Conservation (phyloP, 2,888 invertebrate genomes). For the Chirona hameri region DNA sequence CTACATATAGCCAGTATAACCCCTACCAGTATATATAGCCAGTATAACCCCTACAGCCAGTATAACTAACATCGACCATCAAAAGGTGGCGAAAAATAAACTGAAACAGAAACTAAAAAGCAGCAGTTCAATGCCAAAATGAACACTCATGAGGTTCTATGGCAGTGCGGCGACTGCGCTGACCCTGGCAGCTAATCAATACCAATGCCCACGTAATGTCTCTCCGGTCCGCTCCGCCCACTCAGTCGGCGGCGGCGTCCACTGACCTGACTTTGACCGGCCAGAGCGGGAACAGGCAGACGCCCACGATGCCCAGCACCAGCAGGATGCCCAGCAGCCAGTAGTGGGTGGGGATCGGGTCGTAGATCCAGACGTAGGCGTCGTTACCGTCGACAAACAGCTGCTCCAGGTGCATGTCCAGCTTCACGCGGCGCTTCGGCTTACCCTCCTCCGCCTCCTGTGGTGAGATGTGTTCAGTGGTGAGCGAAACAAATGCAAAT, state of each 20-base stretch:
- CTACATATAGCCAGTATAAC: too few relatives aligned
- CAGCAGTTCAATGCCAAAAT: too few relatives aligned
- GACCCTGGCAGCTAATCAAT: background rate
- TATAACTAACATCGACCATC: too few relatives aligned
- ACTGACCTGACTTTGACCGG: slow-evolving; percentile 58
- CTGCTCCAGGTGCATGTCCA: slow-evolving; percentile 97
- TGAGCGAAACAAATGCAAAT: too few relatives aligned
- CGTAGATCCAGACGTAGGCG: slow-evolving; percentile 97
- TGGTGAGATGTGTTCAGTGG: too few relatives aligned
- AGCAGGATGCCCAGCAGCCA: slow-evolving; percentile 87
- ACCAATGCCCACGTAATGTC: too few relatives aligned
- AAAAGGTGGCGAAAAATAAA: too few relatives aligned
- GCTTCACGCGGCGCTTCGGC: slow-evolving; percentile 76
- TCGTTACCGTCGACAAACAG: slow-evolving; percentile 88
- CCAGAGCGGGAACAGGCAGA: slow-evolving; percentile 99
- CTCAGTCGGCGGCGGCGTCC: background rate
- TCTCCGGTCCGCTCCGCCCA: background rate
- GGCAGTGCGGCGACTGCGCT: background rate
- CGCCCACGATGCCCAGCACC: slow-evolving; percentile 89
- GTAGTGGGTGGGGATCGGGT: slow-evolving; percentile 90
- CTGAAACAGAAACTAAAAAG: too few relatives aligned
- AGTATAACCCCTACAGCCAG: too few relatives aligned
- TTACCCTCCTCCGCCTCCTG: background rate
- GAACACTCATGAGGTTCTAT: too few relatives aligned
- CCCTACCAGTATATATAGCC: too few relatives aligned